phyloP scores from a whole-genome alignment of 2,113 vertebrate species.

The Acinonyx jubatus region DNA sequence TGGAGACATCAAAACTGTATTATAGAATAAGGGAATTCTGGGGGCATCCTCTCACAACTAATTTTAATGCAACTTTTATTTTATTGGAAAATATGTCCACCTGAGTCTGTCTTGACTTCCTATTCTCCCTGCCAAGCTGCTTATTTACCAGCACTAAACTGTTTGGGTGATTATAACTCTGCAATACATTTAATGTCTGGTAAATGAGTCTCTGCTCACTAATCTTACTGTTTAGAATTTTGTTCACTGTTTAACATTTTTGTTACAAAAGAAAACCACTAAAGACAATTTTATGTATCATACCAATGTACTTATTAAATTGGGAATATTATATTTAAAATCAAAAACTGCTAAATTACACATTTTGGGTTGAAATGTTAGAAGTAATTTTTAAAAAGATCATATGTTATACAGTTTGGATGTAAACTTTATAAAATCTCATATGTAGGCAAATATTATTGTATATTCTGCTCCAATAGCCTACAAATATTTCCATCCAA shows the following conservation, averaged over 20 bases:
- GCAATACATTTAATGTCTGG: background rate
- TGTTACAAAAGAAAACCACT: background rate
- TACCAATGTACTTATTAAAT: background rate
- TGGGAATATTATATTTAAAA: background rate
- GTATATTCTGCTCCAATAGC: background rate
- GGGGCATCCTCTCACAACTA: background rate
- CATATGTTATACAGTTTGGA: background rate
- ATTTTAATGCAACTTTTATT: background rate
- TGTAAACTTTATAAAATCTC: background rate
- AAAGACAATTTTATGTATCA: background rate
- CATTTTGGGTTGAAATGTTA: background rate
- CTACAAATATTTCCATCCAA: background rate
- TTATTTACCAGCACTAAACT: background rate
- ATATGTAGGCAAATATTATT: background rate
- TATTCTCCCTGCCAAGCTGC: background rate
- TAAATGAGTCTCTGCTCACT: background rate
- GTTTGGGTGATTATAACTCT: background rate
- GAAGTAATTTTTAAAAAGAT: background rate
- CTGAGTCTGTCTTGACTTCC: background rate
- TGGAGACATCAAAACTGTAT: background rate
- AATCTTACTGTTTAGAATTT: background rate
- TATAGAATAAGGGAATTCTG: background rate
- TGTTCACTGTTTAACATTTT: background rate
- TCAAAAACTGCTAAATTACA: background rate
- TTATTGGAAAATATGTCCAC: background rate